Conservation (phyloP, 2,113 vertebrate genomes). For the Atractosteus spatula region DNA sequence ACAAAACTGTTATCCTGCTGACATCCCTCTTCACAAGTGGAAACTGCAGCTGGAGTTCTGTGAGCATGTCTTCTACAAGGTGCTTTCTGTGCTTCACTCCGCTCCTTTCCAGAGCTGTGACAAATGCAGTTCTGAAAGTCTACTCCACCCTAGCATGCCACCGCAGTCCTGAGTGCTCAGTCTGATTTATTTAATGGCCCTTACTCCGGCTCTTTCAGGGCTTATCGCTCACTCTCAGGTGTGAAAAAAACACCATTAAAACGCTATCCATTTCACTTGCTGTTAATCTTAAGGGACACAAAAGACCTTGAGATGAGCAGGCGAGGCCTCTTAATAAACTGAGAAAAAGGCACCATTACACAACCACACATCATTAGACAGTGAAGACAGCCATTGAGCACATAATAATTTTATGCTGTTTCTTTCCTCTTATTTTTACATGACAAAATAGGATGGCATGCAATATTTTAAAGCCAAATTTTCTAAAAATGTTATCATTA, state of each 20-base stretch:
- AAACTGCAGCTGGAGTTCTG: no score
- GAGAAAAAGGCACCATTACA: not conserved
- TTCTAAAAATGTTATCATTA: no score
- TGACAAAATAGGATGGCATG: no score
- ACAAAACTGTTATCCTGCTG: no score
- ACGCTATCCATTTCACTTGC: constrained; percentile 8
- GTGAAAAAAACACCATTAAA: constrained; percentile 12
- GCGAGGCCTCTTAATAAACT: not conserved
- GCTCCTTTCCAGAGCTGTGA: not conserved
- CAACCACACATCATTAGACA: not conserved
- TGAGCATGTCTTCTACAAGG: no score
- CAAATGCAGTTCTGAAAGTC: not conserved
- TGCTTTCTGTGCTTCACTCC: no score
- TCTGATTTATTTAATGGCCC: constrained; percentile 42
- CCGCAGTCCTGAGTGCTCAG: constrained; percentile 1
- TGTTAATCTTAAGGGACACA: not conserved
- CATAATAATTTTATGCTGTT: no score
- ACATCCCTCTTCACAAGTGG: no score
- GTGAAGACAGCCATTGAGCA: not conserved
- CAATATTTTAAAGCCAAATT: no score
- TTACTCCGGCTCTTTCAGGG: constrained; percentile 17
- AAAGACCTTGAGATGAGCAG: constrained; percentile 17
- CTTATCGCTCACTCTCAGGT: constrained; percentile 47
- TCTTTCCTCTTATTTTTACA: no score
- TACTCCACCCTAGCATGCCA: not conserved